These are phyloP conservation scores for Mesorhabditis spiculigera DNA, from an alignment of 2,888 invertebrate genomes.

Conservation along the genomic window DNA sequence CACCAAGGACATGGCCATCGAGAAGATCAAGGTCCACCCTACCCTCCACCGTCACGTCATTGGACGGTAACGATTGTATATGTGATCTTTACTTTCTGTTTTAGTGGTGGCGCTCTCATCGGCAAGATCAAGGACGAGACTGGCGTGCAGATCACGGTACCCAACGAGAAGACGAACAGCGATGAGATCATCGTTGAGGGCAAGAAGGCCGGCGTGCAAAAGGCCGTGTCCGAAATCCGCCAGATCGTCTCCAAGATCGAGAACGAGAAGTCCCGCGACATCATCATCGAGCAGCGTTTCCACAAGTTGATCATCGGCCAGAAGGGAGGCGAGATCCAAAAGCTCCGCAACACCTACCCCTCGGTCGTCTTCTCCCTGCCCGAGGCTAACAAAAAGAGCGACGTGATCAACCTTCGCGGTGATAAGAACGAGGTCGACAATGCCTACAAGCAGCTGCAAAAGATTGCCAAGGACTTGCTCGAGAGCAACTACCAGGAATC, in stretches of 20 bases:
- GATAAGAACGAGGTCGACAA: constrained; percentile 93
- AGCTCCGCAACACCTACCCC: constrained; percentile 86
- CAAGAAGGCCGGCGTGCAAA: constrained; percentile 78
- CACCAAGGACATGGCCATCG: constrained; percentile 70
- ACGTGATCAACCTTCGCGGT: constrained; percentile 88
- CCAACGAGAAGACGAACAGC: constrained; percentile 73
- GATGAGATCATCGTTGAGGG: constrained; percentile 85
- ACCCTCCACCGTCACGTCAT: constrained; percentile 94
- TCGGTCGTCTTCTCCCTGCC: constrained; percentile 45
- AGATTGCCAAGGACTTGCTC: constrained; percentile 43
- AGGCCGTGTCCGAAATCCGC: constrained; percentile 70
- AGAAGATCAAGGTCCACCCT: constrained; percentile 80
- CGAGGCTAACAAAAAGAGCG: constrained; percentile 73
- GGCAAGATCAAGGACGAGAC: constrained; percentile 90
- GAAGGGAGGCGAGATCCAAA: constrained; percentile 87
- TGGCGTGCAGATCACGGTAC: constrained; percentile 86
- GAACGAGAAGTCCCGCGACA: constrained; percentile 89
- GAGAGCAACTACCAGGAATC: constrained; percentile 61
- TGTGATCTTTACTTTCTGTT: not conserved
- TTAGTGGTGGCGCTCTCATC: constrained; percentile 65
- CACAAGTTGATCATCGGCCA: constrained; percentile 88
- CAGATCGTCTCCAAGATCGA: constrained; percentile 66
- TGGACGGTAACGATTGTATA: constrained; percentile 69
- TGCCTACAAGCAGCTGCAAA: constrained; percentile 82
- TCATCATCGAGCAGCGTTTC: constrained; percentile 90